Evolutionary conservation across 2,113 vertebrate species (phyloP).

Genomic region (Pontoporia blainvillei): DNA sequence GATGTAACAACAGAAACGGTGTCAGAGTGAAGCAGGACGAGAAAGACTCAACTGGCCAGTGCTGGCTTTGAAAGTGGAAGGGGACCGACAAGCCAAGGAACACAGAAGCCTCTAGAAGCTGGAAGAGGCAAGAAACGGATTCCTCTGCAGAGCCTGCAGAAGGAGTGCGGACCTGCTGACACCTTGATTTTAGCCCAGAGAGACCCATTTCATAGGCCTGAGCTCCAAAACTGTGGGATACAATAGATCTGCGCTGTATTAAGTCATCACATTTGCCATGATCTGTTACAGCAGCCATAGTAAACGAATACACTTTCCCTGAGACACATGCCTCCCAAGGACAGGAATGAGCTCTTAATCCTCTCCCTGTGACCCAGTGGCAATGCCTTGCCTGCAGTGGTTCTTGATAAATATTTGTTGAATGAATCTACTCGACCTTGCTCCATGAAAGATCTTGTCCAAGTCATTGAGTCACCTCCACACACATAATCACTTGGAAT

Average conservation of each 20-base stretch:
- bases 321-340: background rate
- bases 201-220: background rate
- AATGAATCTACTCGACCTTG: background rate
- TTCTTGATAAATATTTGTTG: background rate
- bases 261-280: background rate
- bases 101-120: background rate
- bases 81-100: background rate
- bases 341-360: background rate
- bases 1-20: fast-evolving
- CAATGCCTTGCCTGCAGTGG: background rate
- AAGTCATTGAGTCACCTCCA: background rate
- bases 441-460: background rate
- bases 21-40: background rate
- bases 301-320: background rate
- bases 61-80: background rate
- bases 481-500: background rate
- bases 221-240: background rate
- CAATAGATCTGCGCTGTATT: background rate
- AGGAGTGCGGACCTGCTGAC: background rate
- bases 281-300: background rate
- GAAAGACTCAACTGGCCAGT: background rate
- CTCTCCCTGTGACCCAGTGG: background rate
- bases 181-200: background rate
- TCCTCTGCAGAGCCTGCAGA: background rate
- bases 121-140: background rate